These are phyloP conservation scores for Eupithecia dodoneata DNA, from an alignment of 2,888 invertebrate species.

Conservation along the genomic window DNA sequence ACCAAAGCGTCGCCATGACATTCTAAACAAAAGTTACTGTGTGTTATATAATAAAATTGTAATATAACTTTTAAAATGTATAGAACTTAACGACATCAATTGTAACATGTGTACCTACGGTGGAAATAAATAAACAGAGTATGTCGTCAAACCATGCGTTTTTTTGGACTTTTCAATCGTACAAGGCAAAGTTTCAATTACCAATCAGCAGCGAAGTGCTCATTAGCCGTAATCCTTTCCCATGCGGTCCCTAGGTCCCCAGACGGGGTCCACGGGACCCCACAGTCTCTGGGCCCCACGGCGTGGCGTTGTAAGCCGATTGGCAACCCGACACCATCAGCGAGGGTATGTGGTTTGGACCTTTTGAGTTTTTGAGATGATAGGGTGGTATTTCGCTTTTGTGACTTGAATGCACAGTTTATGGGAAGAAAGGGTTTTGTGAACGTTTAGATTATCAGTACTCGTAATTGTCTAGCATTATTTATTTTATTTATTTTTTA, in stretches of 20 bases:
- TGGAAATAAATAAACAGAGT: background rate
- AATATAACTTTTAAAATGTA: no score
- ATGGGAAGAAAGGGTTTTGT: background rate
- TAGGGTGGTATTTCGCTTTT: slow-evolving; percentile 4
- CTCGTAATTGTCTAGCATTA: no score
- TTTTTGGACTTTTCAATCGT: slow-evolving; percentile 22
- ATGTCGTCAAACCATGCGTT: background rate
- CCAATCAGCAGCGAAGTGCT: slow-evolving; percentile 55
- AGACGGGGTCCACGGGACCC: slow-evolving; percentile 8
- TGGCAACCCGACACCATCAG: slow-evolving; percentile 72
- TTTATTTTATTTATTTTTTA: no score
- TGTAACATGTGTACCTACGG: no score
- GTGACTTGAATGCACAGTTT: background rate
- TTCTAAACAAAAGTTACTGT: no score
- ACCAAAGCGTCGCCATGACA: background rate
- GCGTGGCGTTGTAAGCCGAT: slow-evolving; percentile 74
- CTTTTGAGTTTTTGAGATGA: slow-evolving; percentile 31
- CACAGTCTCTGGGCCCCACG: slow-evolving; percentile 56
- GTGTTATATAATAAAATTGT: no score
- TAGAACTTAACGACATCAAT: no score
- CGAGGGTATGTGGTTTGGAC: slow-evolving; percentile 47
- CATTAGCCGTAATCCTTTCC: slow-evolving; percentile 68
- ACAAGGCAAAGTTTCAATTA: slow-evolving; percentile 47
- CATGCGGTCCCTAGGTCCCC: slow-evolving; percentile 23
- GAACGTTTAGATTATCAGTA: background rate